phyloP scores from a whole-genome alignment of 2,888 invertebrate genomes.

The Brassicogethes aeneus region DNA sequence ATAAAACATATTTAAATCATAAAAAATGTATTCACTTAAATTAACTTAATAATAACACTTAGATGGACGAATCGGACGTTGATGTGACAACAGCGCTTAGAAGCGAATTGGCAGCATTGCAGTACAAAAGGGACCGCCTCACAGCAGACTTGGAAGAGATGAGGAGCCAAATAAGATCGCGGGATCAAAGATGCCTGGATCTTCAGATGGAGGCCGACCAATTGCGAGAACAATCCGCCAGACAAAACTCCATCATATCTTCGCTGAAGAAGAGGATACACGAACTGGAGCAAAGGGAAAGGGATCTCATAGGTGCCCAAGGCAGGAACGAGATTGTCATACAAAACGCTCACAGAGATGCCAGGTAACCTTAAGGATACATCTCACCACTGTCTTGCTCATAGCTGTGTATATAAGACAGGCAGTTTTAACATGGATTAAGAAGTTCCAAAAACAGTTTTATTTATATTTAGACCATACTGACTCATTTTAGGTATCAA shows the following conservation, averaged over 20 bases:
- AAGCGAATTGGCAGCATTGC: slow-evolving; percentile 75
- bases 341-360: slow-evolving; percentile 62
- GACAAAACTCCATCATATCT: slow-evolving; percentile 71
- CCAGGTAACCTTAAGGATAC: too few species aligned
- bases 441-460: too few species aligned
- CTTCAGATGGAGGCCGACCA: slow-evolving; percentile 74
- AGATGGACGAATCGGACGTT: slow-evolving; percentile 49
- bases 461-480: background rate
- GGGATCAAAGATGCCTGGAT: slow-evolving; percentile 64
- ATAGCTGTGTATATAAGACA: too few species aligned
- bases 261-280: slow-evolving; percentile 72
- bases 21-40: too few species aligned
- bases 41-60: background rate
- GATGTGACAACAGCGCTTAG: slow-evolving; percentile 68
- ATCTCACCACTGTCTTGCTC: slow-evolving; percentile 7
- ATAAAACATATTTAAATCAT: background rate
- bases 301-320: slow-evolving; percentile 51
- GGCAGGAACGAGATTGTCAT: slow-evolving; percentile 62
- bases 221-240: slow-evolving; percentile 69
- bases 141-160: slow-evolving; percentile 57
- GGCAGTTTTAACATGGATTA: too few species aligned
- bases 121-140: slow-evolving; percentile 75
- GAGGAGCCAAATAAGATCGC: slow-evolving; percentile 59
- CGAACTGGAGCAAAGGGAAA: slow-evolving; percentile 70
- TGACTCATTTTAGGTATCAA: slow-evolving; percentile 38